Conservation (phyloP, 2,888 invertebrate species). For the Mythimna lalbum region DNA sequence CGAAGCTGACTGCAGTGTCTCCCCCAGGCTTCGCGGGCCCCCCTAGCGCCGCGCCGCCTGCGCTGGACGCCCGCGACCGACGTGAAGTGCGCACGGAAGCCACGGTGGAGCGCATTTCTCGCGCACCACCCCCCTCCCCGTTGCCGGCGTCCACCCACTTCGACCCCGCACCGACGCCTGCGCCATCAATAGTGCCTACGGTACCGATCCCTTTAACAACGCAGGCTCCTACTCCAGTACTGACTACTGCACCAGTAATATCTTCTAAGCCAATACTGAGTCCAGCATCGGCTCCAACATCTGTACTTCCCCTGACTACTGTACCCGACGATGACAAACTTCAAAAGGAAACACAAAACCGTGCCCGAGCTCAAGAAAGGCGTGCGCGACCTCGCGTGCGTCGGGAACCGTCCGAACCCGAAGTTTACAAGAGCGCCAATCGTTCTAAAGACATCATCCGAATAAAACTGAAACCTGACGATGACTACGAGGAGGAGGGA, state of each 20-base stretch:
- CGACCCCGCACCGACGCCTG: neutral
- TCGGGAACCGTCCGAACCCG: conserved; percentile 80
- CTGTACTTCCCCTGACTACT: conserved; percentile 31
- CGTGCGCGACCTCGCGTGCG: conserved; percentile 77
- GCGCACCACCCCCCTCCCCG: conserved; percentile 46
- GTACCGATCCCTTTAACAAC: conserved; percentile 23
- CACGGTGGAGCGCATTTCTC: conserved; percentile 74
- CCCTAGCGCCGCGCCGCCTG: conserved; percentile 45
- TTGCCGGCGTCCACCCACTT: conserved; percentile 33
- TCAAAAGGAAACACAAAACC: conserved; percentile 78
- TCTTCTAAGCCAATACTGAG: conserved; percentile 26
- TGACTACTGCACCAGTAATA: conserved; percentile 33
- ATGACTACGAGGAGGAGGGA: conserved; percentile 92
- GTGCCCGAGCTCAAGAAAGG: conserved; percentile 77
- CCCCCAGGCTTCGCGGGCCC: conserved; percentile 44
- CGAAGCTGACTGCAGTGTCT: conserved; percentile 69
- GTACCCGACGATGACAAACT: conserved; percentile 75
- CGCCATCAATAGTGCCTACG: conserved; percentile 1
- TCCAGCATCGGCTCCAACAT: conserved; percentile 42
- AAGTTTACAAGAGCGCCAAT: conserved; percentile 79
- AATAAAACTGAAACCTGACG: conserved; percentile 94
- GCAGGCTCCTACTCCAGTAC: conserved; percentile 46
- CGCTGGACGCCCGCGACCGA: conserved; percentile 77
- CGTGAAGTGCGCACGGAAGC: conserved; percentile 83
- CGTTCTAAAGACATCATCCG: conserved; percentile 87